Percentiles rank a stretch among this genome's conserved stretches.
Conservation (phyloP, 1,140 invertebrate species). For the Drosophila setifemur region DNA sequence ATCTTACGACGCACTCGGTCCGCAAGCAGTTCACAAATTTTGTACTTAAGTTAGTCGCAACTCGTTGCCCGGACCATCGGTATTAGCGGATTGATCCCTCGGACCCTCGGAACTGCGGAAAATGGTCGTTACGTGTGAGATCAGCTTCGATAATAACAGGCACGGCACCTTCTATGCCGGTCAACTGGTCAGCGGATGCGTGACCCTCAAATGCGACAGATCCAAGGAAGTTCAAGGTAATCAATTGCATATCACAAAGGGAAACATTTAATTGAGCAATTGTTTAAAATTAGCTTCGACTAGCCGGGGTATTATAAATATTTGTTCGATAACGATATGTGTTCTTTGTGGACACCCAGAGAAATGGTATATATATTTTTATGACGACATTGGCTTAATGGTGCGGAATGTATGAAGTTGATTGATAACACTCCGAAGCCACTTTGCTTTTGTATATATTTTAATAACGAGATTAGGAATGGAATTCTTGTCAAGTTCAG, state of each 20-base stretch:
- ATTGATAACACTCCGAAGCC: conserved; percentile 22
- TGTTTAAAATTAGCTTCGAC: conserved; percentile 15
- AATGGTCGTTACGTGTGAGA: conserved; percentile 80
- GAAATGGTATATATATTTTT: conserved; percentile 28
- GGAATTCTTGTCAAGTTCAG: neutral
- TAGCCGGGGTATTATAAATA: conserved; percentile 53
- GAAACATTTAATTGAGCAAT: neutral
- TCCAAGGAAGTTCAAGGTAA: conserved; percentile 83
- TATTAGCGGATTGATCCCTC: conserved; percentile 5
- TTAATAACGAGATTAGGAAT: conserved; percentile 14
- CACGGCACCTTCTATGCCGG: conserved; percentile 83
- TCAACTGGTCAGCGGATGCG: conserved; percentile 83
- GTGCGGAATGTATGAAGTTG: conserved; percentile 25
- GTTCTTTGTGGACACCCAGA: too few species aligned
- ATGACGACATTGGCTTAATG: conserved; percentile 65
- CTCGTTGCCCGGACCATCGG: conserved; percentile 25
- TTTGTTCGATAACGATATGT: conserved; percentile 44
- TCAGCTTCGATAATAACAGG: conserved; percentile 83
- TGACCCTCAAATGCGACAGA: conserved; percentile 82
- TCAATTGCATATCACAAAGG: neutral
- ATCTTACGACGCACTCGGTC: conserved; percentile 34
- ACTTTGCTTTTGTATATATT: neutral
- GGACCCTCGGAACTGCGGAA: neutral
- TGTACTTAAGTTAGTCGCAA: conserved; percentile 66
- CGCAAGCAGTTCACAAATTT: conserved; percentile 27